Conservation (phyloP, 2,888 invertebrate genomes). For the Ophioninae sp. region DNA sequence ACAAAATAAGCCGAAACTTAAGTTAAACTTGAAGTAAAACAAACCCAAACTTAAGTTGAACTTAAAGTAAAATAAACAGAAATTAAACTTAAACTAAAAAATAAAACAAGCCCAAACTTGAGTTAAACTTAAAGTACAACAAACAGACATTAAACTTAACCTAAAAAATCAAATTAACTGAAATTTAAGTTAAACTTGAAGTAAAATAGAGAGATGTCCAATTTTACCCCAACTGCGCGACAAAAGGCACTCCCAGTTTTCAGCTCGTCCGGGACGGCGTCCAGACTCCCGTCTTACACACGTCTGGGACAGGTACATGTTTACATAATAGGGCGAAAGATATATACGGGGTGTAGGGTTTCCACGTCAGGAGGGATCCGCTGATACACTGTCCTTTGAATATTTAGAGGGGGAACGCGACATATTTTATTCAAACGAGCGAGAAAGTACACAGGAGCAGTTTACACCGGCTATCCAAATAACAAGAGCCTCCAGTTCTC, state of each 20-base stretch:
- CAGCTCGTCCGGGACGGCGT: neutral
- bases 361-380: constrained; percentile 48
- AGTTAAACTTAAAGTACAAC: too few relatives aligned
- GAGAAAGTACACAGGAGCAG: constrained; percentile 60
- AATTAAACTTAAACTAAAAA: too few relatives aligned
- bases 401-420: constrained; percentile 73
- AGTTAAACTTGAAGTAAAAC: too few relatives aligned
- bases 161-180: neutral
- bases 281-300: constrained; percentile 13
- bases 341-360: constrained; percentile 26
- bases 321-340: constrained; percentile 19
- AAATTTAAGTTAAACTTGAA: neutral
- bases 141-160: too few relatives aligned
- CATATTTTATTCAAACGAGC: constrained; percentile 74
- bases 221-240: constrained; percentile 34
- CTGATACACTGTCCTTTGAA: constrained; percentile 70
- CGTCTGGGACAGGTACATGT: constrained; percentile 6
- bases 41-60: too few relatives aligned
- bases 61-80: too few relatives aligned
- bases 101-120: too few relatives aligned
- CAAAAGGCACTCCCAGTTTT: constrained; percentile 16
- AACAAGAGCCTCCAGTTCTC: constrained; percentile 44
- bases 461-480: constrained; percentile 64
- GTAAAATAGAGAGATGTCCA: constrained; percentile 7
- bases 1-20: too few relatives aligned